Evolutionary conservation across 2,888 invertebrate genomes (phyloP).

Genomic region (Catocala nupta): DNA sequence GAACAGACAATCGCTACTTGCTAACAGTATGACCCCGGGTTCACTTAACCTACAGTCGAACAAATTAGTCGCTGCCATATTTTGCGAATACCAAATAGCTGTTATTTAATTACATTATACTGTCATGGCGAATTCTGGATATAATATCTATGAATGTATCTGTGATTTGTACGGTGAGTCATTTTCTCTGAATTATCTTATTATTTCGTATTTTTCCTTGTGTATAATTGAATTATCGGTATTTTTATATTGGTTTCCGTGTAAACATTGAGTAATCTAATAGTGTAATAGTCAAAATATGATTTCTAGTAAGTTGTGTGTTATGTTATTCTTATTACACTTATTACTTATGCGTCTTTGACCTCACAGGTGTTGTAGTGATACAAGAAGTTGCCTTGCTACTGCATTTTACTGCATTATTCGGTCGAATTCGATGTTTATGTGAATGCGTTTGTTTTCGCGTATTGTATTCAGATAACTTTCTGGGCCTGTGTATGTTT

Average conservation of each 20-base stretch:
- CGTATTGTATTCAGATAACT: too few relatives aligned
- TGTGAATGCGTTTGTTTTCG: too few relatives aligned
- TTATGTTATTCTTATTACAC: too few relatives aligned
- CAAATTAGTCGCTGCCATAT: constrained; percentile 57
- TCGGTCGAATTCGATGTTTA: too few relatives aligned
- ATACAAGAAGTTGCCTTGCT: too few relatives aligned
- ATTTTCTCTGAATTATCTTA: constrained; percentile 26
- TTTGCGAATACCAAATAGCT: constrained; percentile 49
- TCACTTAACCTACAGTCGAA: constrained; percentile 28
- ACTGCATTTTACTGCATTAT: too few relatives aligned
- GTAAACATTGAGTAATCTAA: constrained; percentile 1
- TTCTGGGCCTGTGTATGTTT: too few relatives aligned
- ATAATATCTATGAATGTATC: constrained; percentile 37
- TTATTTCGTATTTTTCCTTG: constrained; percentile 7
- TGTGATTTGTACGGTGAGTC: constrained; percentile 33
- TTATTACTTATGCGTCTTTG: too few relatives aligned
- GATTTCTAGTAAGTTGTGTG: too few relatives aligned
- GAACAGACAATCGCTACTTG: constrained; percentile 15
- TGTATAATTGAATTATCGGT: constrained; percentile 7
- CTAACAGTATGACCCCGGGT: constrained; percentile 20
- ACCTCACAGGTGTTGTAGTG: too few relatives aligned
- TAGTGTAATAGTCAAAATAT: not conserved
- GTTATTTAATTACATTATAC: constrained; percentile 50
- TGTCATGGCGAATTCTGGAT: constrained; percentile 43
- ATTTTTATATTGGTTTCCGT: not conserved